These are phyloP conservation scores for Diploscapter pachys DNA, from an alignment of 1,140 invertebrate species.

Conservation along the genomic window DNA sequence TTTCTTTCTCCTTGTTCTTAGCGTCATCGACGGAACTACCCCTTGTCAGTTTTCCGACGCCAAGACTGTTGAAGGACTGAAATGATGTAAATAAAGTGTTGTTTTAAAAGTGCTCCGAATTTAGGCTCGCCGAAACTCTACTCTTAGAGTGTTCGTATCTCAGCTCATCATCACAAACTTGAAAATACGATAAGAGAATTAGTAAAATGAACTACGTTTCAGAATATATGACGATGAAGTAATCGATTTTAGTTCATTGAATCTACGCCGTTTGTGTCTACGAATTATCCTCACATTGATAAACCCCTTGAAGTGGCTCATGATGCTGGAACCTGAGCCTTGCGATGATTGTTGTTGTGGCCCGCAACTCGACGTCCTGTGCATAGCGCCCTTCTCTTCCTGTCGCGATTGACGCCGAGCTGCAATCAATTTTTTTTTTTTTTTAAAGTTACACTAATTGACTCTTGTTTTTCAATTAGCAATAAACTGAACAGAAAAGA, in stretches of 20 bases:
- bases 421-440: not conserved
- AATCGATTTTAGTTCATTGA: not conserved
- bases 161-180: too few species aligned
- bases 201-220: too few species aligned
- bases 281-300: constrained; percentile 40
- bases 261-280: not conserved
- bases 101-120: not conserved
- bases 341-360: constrained; percentile 24
- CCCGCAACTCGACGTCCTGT: constrained; percentile 29
- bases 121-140: too few species aligned
- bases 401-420: constrained; percentile 19
- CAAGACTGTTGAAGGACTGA: constrained; percentile 39
- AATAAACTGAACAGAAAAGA: constrained; percentile 25
- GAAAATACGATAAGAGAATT: too few species aligned
- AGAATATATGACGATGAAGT: too few species aligned
- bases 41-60: constrained; percentile 33
- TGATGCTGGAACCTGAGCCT: constrained; percentile 7
- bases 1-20: constrained; percentile 19
- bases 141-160: not conserved
- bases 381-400: constrained; percentile 31
- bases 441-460: constrained; percentile 1
- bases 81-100: not conserved
- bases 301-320: constrained; percentile 48
- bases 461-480: constrained; percentile 2
- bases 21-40: constrained; percentile 38